Percentiles rank a stretch among this genome's conserved stretches.
Evolutionary conservation across 2,113 vertebrate genomes (phyloP).

Genomic region (Colaptes auratus): DNA sequence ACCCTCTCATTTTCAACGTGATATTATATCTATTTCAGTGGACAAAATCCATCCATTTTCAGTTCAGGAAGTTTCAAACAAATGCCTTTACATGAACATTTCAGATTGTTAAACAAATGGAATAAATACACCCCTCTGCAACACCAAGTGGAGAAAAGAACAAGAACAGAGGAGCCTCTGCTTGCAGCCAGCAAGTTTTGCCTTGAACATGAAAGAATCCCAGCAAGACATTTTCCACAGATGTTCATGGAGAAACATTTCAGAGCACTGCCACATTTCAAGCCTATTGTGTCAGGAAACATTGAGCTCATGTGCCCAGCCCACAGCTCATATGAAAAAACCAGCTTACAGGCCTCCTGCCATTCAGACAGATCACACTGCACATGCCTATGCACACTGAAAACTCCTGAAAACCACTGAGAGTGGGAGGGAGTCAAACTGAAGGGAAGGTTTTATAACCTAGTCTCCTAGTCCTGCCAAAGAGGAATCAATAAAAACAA

Average conservation of each 20-base stretch:
- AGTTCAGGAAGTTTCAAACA: background rate
- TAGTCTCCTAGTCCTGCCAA: background rate
- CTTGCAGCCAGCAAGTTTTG: slow-evolving; percentile 49
- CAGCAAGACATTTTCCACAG: slow-evolving; percentile 62
- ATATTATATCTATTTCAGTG: background rate
- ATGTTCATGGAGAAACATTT: slow-evolving; percentile 54
- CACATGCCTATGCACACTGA: background rate
- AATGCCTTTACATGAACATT: background rate
- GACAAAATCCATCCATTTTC: background rate
- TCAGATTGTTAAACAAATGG: background rate
- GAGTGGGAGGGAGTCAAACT: background rate
- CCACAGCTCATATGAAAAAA: background rate
- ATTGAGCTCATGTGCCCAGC: background rate
- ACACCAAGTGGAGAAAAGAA: slow-evolving; percentile 5
- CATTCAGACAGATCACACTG: background rate
- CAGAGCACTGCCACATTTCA: slow-evolving; percentile 37
- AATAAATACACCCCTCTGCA: background rate
- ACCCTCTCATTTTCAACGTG: background rate
- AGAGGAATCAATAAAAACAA: slow-evolving; percentile 44
- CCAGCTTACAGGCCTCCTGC: background rate
- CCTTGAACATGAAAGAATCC: slow-evolving; percentile 57
- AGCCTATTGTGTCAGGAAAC: slow-evolving; percentile 44
- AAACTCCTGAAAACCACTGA: background rate
- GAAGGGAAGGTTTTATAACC: background rate
- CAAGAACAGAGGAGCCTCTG: slow-evolving; percentile 17